These are phyloP conservation scores for Gnathonemus echidnorhynchus DNA, from an alignment of 2,113 vertebrate species.

Conservation along the genomic window DNA sequence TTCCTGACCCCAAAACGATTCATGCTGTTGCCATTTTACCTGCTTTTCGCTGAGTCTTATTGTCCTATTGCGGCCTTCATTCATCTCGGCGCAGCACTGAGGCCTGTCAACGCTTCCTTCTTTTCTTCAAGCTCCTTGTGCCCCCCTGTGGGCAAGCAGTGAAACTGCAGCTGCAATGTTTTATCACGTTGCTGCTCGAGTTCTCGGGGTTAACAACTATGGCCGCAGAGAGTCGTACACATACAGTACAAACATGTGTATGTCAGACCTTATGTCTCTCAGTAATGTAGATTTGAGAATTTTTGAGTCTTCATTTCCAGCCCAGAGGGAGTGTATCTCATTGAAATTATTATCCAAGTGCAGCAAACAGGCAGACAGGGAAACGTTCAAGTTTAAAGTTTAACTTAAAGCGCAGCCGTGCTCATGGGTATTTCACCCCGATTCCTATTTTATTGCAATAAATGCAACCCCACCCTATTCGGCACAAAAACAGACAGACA, in stretches of 20 bases:
- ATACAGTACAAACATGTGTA: neutral
- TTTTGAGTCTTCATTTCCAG: neutral
- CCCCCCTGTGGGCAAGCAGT: slow-evolving; percentile 47
- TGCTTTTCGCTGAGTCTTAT: neutral
- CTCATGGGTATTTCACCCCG: neutral
- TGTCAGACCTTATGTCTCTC: neutral
- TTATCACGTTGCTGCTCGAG: neutral
- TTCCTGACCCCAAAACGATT: neutral
- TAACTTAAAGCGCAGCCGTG: neutral
- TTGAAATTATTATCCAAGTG: neutral
- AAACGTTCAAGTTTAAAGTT: neutral
- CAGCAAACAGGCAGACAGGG: neutral
- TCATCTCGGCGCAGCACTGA: neutral
- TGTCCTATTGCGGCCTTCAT: neutral
- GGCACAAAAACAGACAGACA: neutral
- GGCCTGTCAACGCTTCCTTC: slow-evolving; percentile 10
- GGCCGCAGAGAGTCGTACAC: neutral
- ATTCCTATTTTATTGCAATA: neutral
- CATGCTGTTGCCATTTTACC: neutral
- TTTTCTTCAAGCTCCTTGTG: slow-evolving; percentile 31
- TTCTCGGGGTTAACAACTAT: neutral
- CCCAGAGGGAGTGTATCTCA: neutral
- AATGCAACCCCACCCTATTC: neutral
- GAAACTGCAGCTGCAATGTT: slow-evolving; percentile 25
- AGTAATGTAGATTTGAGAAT: neutral